Percentiles rank a stretch among this genome's conserved stretches.
These are phyloP conservation scores for Hyalella azteca DNA, from an alignment of 2,888 invertebrate species.

Conservation along the genomic window DNA sequence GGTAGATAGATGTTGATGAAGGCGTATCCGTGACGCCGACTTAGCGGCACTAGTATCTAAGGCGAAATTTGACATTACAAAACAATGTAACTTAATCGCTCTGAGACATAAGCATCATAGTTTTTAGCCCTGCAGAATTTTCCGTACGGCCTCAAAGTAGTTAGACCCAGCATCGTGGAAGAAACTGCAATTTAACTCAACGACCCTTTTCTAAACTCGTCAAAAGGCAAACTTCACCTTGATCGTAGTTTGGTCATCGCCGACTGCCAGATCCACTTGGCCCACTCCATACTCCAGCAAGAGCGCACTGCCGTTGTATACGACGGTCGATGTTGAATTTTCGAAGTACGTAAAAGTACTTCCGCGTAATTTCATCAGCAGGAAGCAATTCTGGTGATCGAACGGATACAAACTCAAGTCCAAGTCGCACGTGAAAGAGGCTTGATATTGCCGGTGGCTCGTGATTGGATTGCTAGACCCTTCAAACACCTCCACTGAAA, in stretches of 20 bases:
- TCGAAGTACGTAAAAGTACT: background rate
- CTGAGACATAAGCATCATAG: too few relatives aligned
- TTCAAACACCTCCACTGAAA: constrained; percentile 38
- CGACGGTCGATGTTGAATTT: background rate
- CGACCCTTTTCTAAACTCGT: too few relatives aligned
- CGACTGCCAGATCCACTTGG: background rate
- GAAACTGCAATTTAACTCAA: too few relatives aligned
- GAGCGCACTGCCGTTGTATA: constrained; percentile 40
- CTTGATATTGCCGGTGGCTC: constrained; percentile 39
- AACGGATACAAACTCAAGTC: constrained; percentile 46
- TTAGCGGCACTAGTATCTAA: constrained; percentile 41
- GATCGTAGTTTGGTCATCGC: background rate
- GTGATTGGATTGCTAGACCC: constrained; percentile 45
- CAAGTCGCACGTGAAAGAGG: constrained; percentile 48
- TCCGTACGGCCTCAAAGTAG: background rate
- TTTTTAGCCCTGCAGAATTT: background rate
- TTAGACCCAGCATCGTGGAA: too few relatives aligned
- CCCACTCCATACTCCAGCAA: constrained; percentile 48
- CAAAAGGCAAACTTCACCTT: too few relatives aligned
- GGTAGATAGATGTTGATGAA: constrained; percentile 49
- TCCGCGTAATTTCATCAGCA: background rate
- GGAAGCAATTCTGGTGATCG: constrained; percentile 40
- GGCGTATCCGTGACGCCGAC: constrained; percentile 41
- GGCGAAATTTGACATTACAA: too few relatives aligned
- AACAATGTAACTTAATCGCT: too few relatives aligned